A percentile compares a stretch with the other conserved stretches of the same genome.
Evolutionary conservation across 1,140 invertebrate genomes (phyloP).

Genomic region (Sesamia nonagrioides): DNA sequence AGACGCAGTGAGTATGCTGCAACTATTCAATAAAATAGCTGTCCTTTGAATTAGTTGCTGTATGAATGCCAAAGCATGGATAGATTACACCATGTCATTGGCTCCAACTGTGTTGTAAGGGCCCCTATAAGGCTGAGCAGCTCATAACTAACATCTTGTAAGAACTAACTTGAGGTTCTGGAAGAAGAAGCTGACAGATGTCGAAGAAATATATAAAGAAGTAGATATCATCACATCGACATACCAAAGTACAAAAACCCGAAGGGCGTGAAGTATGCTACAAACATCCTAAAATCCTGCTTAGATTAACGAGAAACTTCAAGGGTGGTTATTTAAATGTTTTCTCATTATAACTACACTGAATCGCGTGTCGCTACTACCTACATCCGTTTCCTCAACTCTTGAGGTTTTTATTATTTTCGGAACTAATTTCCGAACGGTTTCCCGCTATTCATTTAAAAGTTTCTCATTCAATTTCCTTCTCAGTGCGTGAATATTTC

Average conservation of each 20-base stretch:
- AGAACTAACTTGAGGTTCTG: no score
- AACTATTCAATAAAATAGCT: not conserved
- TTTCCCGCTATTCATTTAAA: conserved; percentile 16
- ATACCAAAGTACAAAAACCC: no score
- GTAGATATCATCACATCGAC: no score
- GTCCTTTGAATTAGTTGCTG: not conserved
- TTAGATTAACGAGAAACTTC: conserved; percentile 19
- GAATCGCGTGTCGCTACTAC: conserved; percentile 4
- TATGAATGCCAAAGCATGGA: not conserved
- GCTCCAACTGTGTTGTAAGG: no score
- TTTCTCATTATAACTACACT: conserved; percentile 2
- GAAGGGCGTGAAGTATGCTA: not conserved
- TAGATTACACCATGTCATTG: not conserved
- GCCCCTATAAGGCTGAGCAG: not conserved
- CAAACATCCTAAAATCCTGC: not conserved
- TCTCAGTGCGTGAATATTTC: conserved; percentile 22
- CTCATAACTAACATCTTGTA: no score
- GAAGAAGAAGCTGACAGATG: no score
- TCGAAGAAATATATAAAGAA: no score
- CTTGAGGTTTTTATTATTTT: conserved; percentile 6
- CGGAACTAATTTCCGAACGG: conserved; percentile 5
- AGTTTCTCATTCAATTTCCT: conserved; percentile 25
- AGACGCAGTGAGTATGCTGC: not conserved
- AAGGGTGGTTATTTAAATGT: not conserved
- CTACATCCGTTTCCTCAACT: conserved; percentile 10